Evolutionary conservation across 2,113 vertebrate genomes (phyloP), one percentile per base, ranked within the genome.

Genomic region (Siniperca chuatsi): DNA sequence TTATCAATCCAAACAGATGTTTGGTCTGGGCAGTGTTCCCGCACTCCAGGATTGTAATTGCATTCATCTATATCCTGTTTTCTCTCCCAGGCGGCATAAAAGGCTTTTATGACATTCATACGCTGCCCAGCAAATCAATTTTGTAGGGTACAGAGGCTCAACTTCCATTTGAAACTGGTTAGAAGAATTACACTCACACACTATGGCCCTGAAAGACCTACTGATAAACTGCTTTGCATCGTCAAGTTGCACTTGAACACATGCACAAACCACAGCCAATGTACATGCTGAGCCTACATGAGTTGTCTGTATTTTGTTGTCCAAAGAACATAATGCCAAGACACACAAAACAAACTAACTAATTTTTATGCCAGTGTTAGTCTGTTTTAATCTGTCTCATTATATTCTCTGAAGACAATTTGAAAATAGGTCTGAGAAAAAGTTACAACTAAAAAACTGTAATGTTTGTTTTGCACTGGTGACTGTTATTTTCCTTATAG

Each of bases 41-140:
- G 72, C 65, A 55, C 81, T 84, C n/a, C 9, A 70, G 64, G 40
- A 78, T 69, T 79, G 75, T 89, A 66, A 87, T 87, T 82, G 55
- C 71, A 86, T 92, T 90, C 75, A 89, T 92, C 81, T 91, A 37
- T 78, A 77, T 87, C 80, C 86, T 90, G 79, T 90, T 89, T 87
- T 60, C 73, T 87, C 78, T 80, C 80, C 75, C 52, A 80, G 62
- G 48, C 20, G 44, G 61, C 58, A 67, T 68, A 72, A 82, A 79
- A 84, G 46, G 60, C 74, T 81, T 87, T 90, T 65, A 86, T 88
- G 72, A 78, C 83, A 89, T 83, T 82, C 81, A 82, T 83, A 77
- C 33, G 62, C 82, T 50, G 33, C 85, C 72, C 54, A 72, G 55
- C 61, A 85, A 88, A 92, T 93, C 82, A 77, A 87, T 90, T 77